A percentile compares a stretch with the other conserved stretches of the same genome.
phyloP scores from a whole-genome alignment of 2,113 vertebrate species.

The Bufo gargarizans region DNA sequence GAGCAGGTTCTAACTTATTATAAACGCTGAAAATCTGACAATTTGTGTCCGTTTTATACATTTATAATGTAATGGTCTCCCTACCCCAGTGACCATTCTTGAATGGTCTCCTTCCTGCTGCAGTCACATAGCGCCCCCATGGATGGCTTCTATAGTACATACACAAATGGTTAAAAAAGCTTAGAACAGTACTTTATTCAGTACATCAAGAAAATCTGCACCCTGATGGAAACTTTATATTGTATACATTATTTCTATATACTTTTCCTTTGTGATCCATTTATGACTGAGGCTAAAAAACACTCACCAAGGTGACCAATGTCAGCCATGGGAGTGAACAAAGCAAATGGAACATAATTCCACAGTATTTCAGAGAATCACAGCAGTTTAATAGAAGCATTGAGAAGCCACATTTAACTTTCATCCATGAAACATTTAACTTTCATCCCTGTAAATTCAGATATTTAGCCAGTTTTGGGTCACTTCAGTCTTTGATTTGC shows the following conservation, averaged over 20 bases:
- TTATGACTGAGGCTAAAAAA: neutral
- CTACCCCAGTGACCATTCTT: too few species aligned
- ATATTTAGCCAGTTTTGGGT: constrained; percentile 20
- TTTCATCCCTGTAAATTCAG: constrained; percentile 8
- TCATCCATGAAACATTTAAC: neutral
- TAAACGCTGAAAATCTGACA: too few species aligned
- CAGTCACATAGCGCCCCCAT: too few species aligned
- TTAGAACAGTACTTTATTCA: too few species aligned
- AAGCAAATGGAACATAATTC: neutral
- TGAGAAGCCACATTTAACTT: neutral
- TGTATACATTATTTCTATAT: neutral
- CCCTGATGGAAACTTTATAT: too few species aligned
- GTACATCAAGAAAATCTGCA: too few species aligned
- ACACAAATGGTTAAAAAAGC: too few species aligned
- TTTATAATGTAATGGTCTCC: too few species aligned
- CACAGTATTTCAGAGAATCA: neutral
- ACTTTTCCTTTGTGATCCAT: neutral
- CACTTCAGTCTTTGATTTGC: constrained; percentile 33
- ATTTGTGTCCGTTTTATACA: too few species aligned
- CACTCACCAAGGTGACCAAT: neutral
- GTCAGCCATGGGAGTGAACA: neutral
- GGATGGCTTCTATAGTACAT: neutral
- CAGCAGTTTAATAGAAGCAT: neutral
- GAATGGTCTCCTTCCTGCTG: too few species aligned
- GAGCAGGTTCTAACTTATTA: too few species aligned